Evolutionary conservation across 2,113 vertebrate genomes (phyloP).

Genomic region (Rafetus swinhoei): DNA sequence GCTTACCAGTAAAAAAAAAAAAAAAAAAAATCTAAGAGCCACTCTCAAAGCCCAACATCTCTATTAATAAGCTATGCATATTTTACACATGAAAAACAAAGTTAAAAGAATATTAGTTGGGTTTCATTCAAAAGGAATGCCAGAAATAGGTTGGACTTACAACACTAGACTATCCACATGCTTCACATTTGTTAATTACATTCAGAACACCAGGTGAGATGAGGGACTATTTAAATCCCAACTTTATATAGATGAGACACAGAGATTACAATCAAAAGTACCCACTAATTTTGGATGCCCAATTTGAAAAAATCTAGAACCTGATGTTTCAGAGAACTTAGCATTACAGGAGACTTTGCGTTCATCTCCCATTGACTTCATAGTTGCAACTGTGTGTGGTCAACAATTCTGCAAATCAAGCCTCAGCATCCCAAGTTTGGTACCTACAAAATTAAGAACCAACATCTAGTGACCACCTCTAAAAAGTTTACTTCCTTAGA

Average conservation of each 20-base stretch:
- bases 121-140: conserved; percentile 54
- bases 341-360: conserved; percentile 29
- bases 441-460: conserved; percentile 36
- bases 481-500: neutral
- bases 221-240: conserved; percentile 43
- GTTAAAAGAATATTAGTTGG: conserved; percentile 41
- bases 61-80: conserved; percentile 27
- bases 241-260: conserved; percentile 28
- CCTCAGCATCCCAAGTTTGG: neutral
- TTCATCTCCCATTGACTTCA: neutral
- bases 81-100: conserved; percentile 12
- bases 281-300: conserved; percentile 50
- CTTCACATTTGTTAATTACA: conserved; percentile 61
- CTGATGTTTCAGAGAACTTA: conserved; percentile 44
- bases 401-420: conserved; percentile 11
- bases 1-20: conserved; percentile 17
- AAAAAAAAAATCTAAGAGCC: neutral
- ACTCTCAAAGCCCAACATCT: conserved; percentile 31
- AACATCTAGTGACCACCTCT: neutral
- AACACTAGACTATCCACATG: conserved; percentile 50
- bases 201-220: conserved; percentile 48
- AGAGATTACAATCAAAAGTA: conserved; percentile 54
- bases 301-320: conserved; percentile 41
- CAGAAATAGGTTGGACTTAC: conserved; percentile 56
- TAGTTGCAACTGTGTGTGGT: neutral